A percentile compares a stretch with the other conserved stretches of the same genome.
Evolutionary conservation across 1,140 invertebrate genomes (phyloP).

Genomic region (Saccostrea cuccullata): DNA sequence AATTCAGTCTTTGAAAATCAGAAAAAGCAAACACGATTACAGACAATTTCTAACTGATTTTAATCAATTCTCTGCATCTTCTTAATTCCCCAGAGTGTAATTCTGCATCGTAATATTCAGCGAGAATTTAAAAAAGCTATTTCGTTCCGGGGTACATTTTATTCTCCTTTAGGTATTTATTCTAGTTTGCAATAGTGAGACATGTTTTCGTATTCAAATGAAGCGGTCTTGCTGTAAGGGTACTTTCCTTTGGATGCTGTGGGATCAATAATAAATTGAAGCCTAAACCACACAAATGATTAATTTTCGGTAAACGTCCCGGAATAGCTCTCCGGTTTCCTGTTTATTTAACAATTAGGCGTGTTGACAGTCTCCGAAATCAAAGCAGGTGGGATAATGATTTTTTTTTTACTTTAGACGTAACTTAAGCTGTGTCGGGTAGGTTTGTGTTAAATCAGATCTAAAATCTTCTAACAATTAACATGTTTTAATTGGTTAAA

Average conservation of each 20-base stretch:
- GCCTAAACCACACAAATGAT: not conserved
- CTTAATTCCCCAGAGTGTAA: not conserved
- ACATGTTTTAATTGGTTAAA: not conserved
- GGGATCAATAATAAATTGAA: not conserved
- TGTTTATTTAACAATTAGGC: conserved; percentile 19
- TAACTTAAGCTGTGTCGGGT: not conserved
- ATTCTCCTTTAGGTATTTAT: not conserved
- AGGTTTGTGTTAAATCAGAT: not conserved
- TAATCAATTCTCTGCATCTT: not conserved
- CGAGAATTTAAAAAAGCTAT: not conserved
- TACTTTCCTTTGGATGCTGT: not conserved
- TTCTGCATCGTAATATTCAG: not conserved
- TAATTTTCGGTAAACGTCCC: not conserved
- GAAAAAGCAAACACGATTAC: not conserved
- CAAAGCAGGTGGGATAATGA: not conserved
- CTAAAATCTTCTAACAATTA: not conserved
- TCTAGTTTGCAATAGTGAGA: not conserved
- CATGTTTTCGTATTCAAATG: too few species aligned
- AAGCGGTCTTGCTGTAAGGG: too few species aligned
- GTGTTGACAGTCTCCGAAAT: not conserved
- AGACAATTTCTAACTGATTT: not conserved
- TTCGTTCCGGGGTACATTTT: not conserved
- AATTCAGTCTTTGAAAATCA: not conserved
- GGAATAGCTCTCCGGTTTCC: not conserved
- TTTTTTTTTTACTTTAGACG: not conserved